phyloP scores from a whole-genome alignment of 2,797 vertebrate species.

The Holocentrus rufus region DNA sequence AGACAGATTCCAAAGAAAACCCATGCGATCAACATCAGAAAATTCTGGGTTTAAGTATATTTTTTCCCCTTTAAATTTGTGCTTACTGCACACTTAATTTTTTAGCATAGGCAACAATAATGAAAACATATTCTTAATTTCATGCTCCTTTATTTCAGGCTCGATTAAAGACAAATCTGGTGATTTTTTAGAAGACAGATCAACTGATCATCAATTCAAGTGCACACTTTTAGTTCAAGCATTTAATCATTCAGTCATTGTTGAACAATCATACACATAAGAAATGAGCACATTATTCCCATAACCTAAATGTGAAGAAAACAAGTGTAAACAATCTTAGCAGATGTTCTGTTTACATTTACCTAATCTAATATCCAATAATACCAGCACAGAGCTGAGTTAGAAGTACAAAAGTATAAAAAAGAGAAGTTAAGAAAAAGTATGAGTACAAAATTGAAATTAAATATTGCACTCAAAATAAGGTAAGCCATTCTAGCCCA shows the following conservation, averaged over 20 bases:
- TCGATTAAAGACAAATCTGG: slow-evolving; percentile 52
- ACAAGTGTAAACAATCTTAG: slow-evolving; percentile 35
- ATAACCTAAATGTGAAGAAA: slow-evolving; percentile 37
- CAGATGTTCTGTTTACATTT: slow-evolving; percentile 30
- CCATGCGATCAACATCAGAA: slow-evolving; percentile 4
- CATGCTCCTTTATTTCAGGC: slow-evolving; percentile 76
- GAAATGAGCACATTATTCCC: slow-evolving; percentile 24
- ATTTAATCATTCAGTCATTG: slow-evolving; percentile 18
- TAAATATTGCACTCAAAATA: slow-evolving; percentile 74
- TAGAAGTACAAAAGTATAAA: slow-evolving; percentile 84
- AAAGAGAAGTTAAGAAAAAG: slow-evolving; percentile 68
- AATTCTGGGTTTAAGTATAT: not conserved
- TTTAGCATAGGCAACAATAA: slow-evolving; percentile 29
- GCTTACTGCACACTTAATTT: not conserved
- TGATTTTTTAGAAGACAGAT: slow-evolving; percentile 36
- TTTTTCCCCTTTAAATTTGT: not conserved
- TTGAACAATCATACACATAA: slow-evolving; percentile 5
- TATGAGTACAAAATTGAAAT: slow-evolving; percentile 54
- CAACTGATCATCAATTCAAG: slow-evolving; percentile 41
- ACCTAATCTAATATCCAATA: slow-evolving; percentile 42
- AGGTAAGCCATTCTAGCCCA: slow-evolving; percentile 42
- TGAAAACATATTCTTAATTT: slow-evolving; percentile 39
- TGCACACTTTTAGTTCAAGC: slow-evolving; percentile 35
- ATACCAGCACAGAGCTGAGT: slow-evolving; percentile 48
- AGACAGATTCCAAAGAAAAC: slow-evolving; percentile 19